Conservation (phyloP, 1,140 invertebrate genomes). For the Bombus fervidus region DNA sequence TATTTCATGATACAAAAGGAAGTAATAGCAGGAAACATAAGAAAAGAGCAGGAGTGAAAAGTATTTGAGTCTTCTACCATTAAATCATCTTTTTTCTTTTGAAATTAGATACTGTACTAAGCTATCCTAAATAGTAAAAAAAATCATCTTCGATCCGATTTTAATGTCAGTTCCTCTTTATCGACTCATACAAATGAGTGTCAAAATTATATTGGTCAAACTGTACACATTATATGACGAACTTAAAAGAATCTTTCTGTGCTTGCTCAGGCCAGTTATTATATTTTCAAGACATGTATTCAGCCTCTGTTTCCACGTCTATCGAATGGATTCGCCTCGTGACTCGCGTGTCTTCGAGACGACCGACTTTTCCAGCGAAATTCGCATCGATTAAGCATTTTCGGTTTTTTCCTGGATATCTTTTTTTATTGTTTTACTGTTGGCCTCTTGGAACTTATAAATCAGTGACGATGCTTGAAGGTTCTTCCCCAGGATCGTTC, state of each 20-base stretch:
- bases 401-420: not conserved
- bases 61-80: not conserved
- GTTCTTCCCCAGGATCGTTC: not conserved
- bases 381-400: not conserved
- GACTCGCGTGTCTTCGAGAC: slow-evolving; percentile 66
- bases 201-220: not conserved
- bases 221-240: not conserved
- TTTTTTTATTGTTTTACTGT: not conserved
- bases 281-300: slow-evolving; percentile 4
- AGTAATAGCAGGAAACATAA: not conserved
- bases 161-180: not conserved
- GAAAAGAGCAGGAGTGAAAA: not conserved
- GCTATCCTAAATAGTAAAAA: no score
- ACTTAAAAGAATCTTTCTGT: not conserved
- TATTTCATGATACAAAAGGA: not conserved
- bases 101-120: not conserved
- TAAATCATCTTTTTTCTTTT: not conserved
- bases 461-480: not conserved
- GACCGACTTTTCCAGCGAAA: slow-evolving; percentile 27
- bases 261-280: not conserved
- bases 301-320: slow-evolving; percentile 37
- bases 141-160: not conserved
- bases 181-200: not conserved
- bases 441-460: not conserved
- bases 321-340: slow-evolving; percentile 17